phyloP scores from a whole-genome alignment of 2,113 vertebrate species.

The Bubo bubo region DNA sequence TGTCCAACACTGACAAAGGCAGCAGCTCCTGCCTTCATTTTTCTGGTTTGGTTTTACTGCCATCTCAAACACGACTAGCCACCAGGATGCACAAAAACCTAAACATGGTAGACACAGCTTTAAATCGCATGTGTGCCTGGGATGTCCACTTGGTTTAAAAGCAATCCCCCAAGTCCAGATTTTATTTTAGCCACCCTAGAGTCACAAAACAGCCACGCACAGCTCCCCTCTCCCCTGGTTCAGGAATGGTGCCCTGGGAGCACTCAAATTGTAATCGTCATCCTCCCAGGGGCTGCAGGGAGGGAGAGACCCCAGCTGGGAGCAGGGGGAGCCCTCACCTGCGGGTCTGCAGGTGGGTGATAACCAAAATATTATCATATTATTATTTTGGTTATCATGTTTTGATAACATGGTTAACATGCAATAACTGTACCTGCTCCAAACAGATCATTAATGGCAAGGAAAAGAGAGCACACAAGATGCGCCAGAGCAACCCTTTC shows the following conservation, averaged over 20 bases:
- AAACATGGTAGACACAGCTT: fast-evolving
- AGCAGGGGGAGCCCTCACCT: not conserved
- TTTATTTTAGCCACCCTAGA: not conserved
- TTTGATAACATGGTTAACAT: too few relatives aligned
- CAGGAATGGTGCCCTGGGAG: fast-evolving
- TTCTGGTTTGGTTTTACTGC: not conserved
- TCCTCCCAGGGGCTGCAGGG: not conserved
- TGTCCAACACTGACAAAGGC: not conserved
- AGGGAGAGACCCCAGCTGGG: not conserved
- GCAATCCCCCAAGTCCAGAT: not conserved
- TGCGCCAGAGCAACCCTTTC: not conserved
- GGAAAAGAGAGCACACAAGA: not conserved
- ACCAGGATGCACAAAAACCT: not conserved
- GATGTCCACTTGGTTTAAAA: not conserved
- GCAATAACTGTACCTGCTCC: too few relatives aligned
- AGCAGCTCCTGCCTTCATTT: not conserved
- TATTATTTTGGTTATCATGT: too few relatives aligned
- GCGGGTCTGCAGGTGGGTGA: fast-evolving
- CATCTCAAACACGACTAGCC: too few relatives aligned
- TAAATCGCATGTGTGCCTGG: fast-evolving
- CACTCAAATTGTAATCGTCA: not conserved
- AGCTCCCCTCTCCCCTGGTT: too few relatives aligned
- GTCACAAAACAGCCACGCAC: fast-evolving
- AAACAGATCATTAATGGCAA: not conserved
- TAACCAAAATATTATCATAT: too few relatives aligned